Evolutionary conservation across 2,113 vertebrate genomes (phyloP).

Genomic region (Etheostoma spectabile): DNA sequence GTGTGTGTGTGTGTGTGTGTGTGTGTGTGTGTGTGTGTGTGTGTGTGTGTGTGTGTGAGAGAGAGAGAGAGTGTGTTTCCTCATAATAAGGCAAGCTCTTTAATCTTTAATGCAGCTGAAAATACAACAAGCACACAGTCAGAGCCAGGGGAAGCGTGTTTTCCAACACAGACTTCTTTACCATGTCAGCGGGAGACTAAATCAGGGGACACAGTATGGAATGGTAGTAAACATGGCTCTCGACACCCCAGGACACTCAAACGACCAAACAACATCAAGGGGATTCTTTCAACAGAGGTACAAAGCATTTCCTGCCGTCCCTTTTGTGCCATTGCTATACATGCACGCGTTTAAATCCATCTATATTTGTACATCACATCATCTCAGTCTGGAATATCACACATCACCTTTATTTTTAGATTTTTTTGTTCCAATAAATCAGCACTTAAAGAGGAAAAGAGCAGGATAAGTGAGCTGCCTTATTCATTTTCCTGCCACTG

Average conservation of each 20-base stretch:
- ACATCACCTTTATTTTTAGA: constrained; percentile 43
- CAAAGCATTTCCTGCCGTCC: background rate
- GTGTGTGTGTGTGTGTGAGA: constrained; percentile 31
- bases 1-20: constrained; percentile 18
- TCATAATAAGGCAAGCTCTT: constrained; percentile 68
- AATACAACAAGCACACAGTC: constrained; percentile 70
- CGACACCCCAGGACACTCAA: constrained; percentile 12
- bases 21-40: constrained; percentile 24
- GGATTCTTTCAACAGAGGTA: constrained; percentile 2
- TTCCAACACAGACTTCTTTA: constrained; percentile 56
- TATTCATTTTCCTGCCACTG: constrained; percentile 55
- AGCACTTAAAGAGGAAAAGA: constrained; percentile 13
- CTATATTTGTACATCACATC: background rate
- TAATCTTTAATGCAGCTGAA: constrained; percentile 77
- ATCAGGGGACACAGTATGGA: constrained; percentile 47
- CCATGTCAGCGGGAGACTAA: constrained; percentile 61
- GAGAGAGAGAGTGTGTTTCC: constrained; percentile 25
- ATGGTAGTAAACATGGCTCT: constrained; percentile 42
- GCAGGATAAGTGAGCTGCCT: constrained; percentile 47
- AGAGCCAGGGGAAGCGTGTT: constrained; percentile 58
- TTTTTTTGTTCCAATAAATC: constrained; percentile 25
- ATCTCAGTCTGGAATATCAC: constrained; percentile 34
- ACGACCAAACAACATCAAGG: constrained; percentile 30
- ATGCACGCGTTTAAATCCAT: background rate
- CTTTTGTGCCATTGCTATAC: background rate